These are phyloP conservation scores for Sphaerodactylus townsendi DNA, from an alignment of 2,113 vertebrate species.

Conservation along the genomic window DNA sequence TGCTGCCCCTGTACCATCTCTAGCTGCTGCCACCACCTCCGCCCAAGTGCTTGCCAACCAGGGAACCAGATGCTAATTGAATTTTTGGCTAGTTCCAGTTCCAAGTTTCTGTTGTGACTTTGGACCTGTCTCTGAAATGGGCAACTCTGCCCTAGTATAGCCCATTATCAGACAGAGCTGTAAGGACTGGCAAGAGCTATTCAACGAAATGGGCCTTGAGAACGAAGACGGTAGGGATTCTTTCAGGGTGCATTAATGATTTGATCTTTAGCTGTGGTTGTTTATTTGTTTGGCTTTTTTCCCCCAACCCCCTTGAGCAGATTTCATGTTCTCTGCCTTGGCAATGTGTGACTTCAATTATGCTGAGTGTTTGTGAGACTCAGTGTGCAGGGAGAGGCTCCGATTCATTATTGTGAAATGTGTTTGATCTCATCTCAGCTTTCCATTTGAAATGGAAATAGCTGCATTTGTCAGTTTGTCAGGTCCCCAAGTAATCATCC, in stretches of 20 bases:
- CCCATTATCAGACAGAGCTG: background rate
- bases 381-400: conserved; percentile 44
- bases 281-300: conserved; percentile 52
- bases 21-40: too few relatives aligned
- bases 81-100: background rate
- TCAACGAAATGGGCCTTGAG: conserved; percentile 8
- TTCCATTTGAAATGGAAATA: conserved; percentile 75
- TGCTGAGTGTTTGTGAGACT: conserved; percentile 43
- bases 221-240: background rate
- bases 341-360: conserved; percentile 58
- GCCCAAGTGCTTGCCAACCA: background rate
- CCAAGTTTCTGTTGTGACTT: background rate
- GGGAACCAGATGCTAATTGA: background rate
- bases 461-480: conserved; percentile 68
- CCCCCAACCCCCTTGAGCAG: conserved; percentile 16
- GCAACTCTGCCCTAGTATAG: background rate
- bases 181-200: background rate
- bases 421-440: conserved; percentile 63
- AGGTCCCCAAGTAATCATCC: conserved; percentile 57
- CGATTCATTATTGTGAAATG: conserved; percentile 59
- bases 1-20: too few relatives aligned
- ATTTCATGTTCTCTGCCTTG: conserved; percentile 46
- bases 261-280: background rate
- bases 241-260: conserved; percentile 15
- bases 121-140: background rate